Base-by-base conservation (phyloP, 1,140 invertebrate species). In the Psix sp. region DNA sequence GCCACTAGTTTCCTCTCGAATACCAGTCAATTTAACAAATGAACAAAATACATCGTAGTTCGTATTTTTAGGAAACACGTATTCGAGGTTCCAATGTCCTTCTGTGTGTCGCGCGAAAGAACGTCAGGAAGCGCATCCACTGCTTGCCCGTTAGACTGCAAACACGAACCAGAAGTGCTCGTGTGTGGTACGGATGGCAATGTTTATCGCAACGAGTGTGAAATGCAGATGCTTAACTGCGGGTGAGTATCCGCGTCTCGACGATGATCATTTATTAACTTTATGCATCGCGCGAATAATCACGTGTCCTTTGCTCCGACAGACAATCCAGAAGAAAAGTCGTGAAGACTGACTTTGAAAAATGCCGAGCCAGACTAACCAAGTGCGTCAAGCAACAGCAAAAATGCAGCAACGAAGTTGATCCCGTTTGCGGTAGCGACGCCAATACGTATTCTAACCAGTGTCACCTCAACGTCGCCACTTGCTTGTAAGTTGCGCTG, bases 181-280 rank as follows among this genome's bases (percentile, higher is more conserved):
- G 92, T 94, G 2, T 98, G 96, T 77, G 96, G 93, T 9, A 95
- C 93, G 1, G 95, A 98, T 86, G 94, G 95, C 33, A 93, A 92
- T 78, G 90, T 96, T 16, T 97, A 97, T 84, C 90, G 90, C 63
- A 96, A 93, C 78, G 92, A 95, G 74, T 98, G 96, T 80, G 95
- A 97, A 82, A 91, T 97, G 87, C 92, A 93, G 82, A 93, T 95
- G 90, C 89, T 96, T 3, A 96, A 95, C 78, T 96, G 95, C 84
- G 94, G 94, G 94, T 96, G 81, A 89, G 91, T 90, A 33, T 38
- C 24, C 15, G n/a, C 31, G n/a, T n/a, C n/a, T n/a, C n/a, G n/a
- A n/a, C n/a, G n/a, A n/a, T n/a, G n/a, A n/a, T n/a, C n/a, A n/a
- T n/a, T n/a, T n/a, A n/a, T n/a, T n/a, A n/a, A 24, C 3, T 24